These are phyloP conservation scores for Pitangus sulphuratus DNA, from an alignment of 2,797 vertebrate genomes.

Conservation along the genomic window DNA sequence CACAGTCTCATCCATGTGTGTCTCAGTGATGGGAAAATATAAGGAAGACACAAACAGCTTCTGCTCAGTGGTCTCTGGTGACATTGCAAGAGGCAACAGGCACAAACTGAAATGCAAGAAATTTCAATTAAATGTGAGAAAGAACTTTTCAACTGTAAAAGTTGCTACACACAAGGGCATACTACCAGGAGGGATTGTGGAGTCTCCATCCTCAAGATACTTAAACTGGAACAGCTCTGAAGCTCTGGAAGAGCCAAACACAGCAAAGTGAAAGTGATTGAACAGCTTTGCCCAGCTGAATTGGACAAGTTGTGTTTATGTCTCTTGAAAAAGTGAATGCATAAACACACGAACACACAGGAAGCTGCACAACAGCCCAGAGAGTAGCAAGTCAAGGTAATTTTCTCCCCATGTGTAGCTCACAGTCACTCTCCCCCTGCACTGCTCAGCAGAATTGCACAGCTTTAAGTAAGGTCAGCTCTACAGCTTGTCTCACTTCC, in stretches of 20 bases:
- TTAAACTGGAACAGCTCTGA: background rate
- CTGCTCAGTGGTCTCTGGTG: background rate
- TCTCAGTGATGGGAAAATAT: background rate
- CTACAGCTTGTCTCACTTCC: background rate
- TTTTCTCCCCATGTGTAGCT: background rate
- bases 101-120: background rate
- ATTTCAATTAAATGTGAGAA: background rate
- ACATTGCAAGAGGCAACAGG: background rate
- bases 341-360: background rate
- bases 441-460: background rate
- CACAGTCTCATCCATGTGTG: accelerated
- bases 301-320: background rate
- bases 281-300: background rate
- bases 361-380: background rate
- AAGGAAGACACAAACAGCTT: background rate
- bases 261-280: background rate
- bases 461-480: background rate
- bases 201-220: background rate
- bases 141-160: background rate
- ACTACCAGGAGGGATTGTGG: background rate
- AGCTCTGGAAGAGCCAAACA: background rate
- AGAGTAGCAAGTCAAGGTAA: background rate
- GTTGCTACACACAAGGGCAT: background rate
- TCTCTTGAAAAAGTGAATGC: background rate
- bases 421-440: background rate